A percentile compares a stretch with the other conserved stretches of the same genome.
phyloP scores from a whole-genome alignment of 1,140 invertebrate genomes.

The Thalassaphorura encarpata region DNA sequence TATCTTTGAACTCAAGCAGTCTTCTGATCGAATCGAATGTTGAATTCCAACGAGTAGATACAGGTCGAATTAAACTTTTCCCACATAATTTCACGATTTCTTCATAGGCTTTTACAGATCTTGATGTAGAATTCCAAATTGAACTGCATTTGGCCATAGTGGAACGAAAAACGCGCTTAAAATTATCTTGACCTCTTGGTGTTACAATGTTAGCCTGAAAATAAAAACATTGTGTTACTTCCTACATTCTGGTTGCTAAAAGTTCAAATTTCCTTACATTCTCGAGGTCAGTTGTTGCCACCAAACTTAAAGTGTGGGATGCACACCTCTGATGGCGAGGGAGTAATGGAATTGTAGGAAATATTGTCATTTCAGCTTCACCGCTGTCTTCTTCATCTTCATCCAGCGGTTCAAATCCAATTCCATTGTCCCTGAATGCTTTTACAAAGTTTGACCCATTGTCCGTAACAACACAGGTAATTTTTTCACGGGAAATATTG shows the following conservation, averaged over 20 bases:
- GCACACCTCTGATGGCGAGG: constrained; percentile 1
- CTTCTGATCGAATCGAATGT: constrained; percentile 1
- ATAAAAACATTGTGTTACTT: too few relatives aligned
- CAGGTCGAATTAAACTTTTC: background rate
- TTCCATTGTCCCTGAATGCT: constrained; percentile 1
- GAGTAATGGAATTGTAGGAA: background rate
- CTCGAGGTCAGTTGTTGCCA: constrained; percentile 6
- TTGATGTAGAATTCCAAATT: background rate
- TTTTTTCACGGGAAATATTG: background rate
- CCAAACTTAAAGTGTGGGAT: constrained; percentile 3
- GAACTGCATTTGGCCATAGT: constrained; percentile 5
- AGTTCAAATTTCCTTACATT: too few relatives aligned
- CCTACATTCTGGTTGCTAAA: too few relatives aligned
- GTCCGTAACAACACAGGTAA: background rate
- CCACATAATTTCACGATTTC: background rate
- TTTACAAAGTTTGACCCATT: constrained; percentile 12
- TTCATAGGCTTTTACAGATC: background rate
- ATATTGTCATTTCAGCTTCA: background rate
- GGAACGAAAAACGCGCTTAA: background rate
- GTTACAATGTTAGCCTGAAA: constrained; percentile 2
- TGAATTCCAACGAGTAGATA: constrained; percentile 3
- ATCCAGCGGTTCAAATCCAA: background rate
- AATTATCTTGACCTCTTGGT: background rate
- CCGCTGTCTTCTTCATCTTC: background rate
- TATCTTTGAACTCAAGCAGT: background rate